Percentiles rank a stretch among this genome's conserved stretches.
Conservation (phyloP, 2,113 vertebrate genomes). For the Myiagra hebetior region DNA sequence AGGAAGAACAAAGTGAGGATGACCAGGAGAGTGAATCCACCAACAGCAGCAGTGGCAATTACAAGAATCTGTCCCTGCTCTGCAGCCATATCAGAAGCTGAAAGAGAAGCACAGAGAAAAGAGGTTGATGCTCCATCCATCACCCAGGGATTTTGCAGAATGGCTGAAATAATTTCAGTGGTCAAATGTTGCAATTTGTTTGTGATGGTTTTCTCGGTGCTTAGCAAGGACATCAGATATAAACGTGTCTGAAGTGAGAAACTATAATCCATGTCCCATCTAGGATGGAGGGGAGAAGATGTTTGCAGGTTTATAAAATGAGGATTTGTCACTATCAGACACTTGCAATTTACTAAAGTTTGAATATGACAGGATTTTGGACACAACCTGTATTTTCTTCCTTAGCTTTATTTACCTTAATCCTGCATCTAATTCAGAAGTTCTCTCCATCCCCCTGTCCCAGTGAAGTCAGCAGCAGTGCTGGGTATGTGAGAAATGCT, state of each 20-base stretch:
- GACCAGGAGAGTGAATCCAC: conserved; percentile 91
- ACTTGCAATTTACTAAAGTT: neutral
- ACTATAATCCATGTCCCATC: neutral
- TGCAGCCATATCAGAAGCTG: conserved; percentile 89
- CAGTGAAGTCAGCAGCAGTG: neutral
- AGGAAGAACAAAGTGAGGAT: conserved; percentile 95
- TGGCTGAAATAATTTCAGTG: neutral
- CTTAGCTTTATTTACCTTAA: neutral
- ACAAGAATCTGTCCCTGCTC: conserved; percentile 94
- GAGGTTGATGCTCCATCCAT: neutral
- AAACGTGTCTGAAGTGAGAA: neutral
- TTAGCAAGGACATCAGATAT: neutral
- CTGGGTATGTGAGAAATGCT: neutral
- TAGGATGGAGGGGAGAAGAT: neutral
- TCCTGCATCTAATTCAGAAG: neutral
- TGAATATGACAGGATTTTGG: neutral
- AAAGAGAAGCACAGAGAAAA: conserved; percentile 46
- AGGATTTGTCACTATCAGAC: neutral
- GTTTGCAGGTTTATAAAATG: neutral
- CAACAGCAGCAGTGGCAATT: conserved; percentile 91
- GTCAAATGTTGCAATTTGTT: neutral
- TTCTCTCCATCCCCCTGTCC: neutral
- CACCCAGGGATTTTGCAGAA: neutral
- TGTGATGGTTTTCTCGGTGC: neutral
- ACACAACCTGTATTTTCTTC: neutral